Evolutionary conservation across 2,888 invertebrate genomes (phyloP).

Genomic region (Microctonus hyperodae): DNA sequence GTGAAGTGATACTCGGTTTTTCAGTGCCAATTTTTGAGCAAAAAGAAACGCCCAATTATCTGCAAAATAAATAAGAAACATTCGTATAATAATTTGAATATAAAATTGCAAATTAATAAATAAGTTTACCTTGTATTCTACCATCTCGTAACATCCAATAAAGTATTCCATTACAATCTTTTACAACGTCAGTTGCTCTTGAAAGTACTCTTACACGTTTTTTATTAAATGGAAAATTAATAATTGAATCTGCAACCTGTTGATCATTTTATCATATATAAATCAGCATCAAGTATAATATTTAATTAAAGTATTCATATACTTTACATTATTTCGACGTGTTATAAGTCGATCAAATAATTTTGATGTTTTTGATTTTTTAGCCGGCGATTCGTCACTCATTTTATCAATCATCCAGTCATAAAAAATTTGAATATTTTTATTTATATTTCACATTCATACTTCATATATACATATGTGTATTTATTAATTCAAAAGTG

Average conservation of each 20-base stretch:
- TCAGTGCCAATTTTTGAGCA: constrained; percentile 84
- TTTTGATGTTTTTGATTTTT: constrained; percentile 10
- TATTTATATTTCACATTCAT: too few species aligned
- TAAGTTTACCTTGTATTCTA: constrained; percentile 82
- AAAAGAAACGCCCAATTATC: constrained; percentile 93
- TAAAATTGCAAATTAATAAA: too few species aligned
- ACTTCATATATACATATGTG: neutral
- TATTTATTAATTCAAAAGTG: neutral
- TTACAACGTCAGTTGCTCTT: constrained; percentile 69
- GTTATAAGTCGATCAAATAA: constrained; percentile 18
- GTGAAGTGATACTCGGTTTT: constrained; percentile 79
- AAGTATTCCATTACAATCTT: constrained; percentile 70
- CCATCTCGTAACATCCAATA: constrained; percentile 95
- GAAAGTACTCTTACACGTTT: constrained; percentile 77
- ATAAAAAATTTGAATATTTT: neutral
- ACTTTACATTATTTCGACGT: constrained; percentile 11
- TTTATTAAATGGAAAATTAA: constrained; percentile 79
- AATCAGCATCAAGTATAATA: too few species aligned
- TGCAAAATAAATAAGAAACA: constrained; percentile 47
- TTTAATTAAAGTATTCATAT: too few species aligned
- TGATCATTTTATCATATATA: too few species aligned
- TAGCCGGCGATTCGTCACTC: constrained; percentile 13
- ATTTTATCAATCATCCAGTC: neutral
- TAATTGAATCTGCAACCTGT: constrained; percentile 68
- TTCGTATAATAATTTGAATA: too few species aligned